A percentile compares a stretch with the other conserved stretches of the same genome.
Evolutionary conservation across 1,140 invertebrate species (phyloP).

Genomic region (Telenomus remus): DNA sequence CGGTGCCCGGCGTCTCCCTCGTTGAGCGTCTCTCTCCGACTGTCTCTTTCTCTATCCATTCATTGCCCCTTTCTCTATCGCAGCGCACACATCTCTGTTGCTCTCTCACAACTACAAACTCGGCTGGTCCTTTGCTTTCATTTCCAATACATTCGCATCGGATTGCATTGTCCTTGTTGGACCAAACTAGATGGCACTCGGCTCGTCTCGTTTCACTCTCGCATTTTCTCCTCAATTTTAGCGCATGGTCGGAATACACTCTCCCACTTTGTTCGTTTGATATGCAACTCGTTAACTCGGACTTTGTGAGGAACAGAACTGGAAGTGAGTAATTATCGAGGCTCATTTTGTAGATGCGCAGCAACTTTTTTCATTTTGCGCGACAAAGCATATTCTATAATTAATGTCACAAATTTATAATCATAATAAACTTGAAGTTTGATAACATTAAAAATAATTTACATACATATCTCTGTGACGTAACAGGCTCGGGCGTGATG

Average conservation of each 20-base stretch:
- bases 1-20: constrained; percentile 50
- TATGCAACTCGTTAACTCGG: constrained; percentile 59
- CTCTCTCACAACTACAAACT: constrained; percentile 55
- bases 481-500: constrained; percentile 29
- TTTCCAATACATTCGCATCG: constrained; percentile 56
- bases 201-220: constrained; percentile 53
- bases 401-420: constrained; percentile 59
- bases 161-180: constrained; percentile 62
- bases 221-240: constrained; percentile 64
- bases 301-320: constrained; percentile 62
- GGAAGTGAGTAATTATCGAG: constrained; percentile 61
- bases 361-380: constrained; percentile 60
- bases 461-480: constrained; percentile 29
- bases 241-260: constrained; percentile 67
- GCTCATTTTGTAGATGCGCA: constrained; percentile 60
- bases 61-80: constrained; percentile 33
- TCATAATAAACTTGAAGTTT: constrained; percentile 57
- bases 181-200: constrained; percentile 38
- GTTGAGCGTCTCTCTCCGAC: constrained; percentile 35
- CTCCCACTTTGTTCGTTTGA: constrained; percentile 63
- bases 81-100: constrained; percentile 27
- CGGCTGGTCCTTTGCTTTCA: constrained; percentile 55
- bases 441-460: constrained; percentile 56
- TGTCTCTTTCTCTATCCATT: constrained; percentile 43
- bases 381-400: constrained; percentile 58